Percentiles rank a stretch among this genome's conserved stretches.
Conservation (phyloP, 1,140 invertebrate species). For the Tetramorium parvispinum region DNA sequence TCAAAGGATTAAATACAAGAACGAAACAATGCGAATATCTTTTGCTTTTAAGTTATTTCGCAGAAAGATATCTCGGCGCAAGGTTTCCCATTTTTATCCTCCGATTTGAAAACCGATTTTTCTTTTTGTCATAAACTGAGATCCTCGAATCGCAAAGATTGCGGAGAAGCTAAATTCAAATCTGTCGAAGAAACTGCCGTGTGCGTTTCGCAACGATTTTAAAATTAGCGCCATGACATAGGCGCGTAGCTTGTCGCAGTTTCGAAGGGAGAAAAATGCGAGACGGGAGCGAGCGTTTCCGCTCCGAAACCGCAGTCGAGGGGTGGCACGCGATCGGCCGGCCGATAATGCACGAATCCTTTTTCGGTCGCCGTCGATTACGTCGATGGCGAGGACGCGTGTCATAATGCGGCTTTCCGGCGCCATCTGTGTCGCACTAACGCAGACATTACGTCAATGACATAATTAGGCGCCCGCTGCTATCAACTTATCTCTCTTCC, state of each 20-base stretch:
- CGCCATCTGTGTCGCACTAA: neutral
- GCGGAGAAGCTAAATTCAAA: neutral
- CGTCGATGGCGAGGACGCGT: neutral
- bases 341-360: neutral
- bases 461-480: neutral
- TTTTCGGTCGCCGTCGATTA: neutral
- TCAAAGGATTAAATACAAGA: too few relatives aligned
- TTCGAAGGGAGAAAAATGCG: neutral
- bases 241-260: neutral
- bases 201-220: neutral
- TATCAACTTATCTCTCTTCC: neutral
- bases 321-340: neutral
- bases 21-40: too few relatives aligned
- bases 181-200: too few relatives aligned
- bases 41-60: too few relatives aligned
- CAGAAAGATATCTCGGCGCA: too few relatives aligned
- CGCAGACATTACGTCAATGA: neutral
- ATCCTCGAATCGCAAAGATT: neutral
- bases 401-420: conserved; percentile 50
- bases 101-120: too few relatives aligned
- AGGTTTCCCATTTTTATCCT: too few relatives aligned
- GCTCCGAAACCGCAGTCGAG: neutral
- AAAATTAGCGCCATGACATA: conserved; percentile 19
- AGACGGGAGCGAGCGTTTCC: neutral
- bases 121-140: neutral